A percentile compares a stretch with the other conserved stretches of the same genome.
phyloP scores from a whole-genome alignment of 2,888 invertebrate species.

The Spialia ferax region DNA sequence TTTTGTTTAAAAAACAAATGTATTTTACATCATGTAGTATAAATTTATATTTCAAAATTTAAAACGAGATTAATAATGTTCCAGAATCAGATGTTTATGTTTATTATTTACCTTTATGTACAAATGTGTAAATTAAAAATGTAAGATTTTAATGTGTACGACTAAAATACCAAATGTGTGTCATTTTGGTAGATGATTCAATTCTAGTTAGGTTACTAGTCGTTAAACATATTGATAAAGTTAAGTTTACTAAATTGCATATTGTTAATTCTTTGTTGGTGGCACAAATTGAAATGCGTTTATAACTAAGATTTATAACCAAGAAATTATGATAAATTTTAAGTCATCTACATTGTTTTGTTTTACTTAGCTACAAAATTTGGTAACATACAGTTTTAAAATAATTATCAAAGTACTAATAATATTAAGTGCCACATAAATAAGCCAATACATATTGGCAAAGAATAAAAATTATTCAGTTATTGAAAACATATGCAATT shows the following conservation, averaged over 20 bases:
- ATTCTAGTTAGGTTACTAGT: slow-evolving; percentile 33
- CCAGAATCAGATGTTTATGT: slow-evolving; percentile 2
- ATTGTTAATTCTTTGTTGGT: neutral
- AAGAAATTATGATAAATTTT: no score
- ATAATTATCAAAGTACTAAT: no score
- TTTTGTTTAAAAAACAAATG: neutral
- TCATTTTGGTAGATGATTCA: slow-evolving; percentile 12
- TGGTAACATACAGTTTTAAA: no score
- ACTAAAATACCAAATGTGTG: slow-evolving; percentile 20
- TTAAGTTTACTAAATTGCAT: slow-evolving; percentile 14
- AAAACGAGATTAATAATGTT: neutral
- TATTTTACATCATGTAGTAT: no score
- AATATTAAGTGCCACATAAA: no score
- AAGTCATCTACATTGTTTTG: no score
- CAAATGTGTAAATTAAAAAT: slow-evolving; percentile 16
- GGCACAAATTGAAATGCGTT: slow-evolving; percentile 11
- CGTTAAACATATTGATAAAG: slow-evolving; percentile 23
- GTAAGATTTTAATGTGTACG: slow-evolving; percentile 9
- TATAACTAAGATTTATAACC: no score
- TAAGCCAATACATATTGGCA: no score
- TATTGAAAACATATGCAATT: no score
- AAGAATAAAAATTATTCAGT: no score
- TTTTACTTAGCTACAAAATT: no score
- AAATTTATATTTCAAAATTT: slow-evolving; percentile 2
- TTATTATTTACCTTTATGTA: slow-evolving; percentile 24